These are phyloP conservation scores for Chloebia gouldiae DNA, from an alignment of 2,113 vertebrate genomes.

Conservation along the genomic window DNA sequence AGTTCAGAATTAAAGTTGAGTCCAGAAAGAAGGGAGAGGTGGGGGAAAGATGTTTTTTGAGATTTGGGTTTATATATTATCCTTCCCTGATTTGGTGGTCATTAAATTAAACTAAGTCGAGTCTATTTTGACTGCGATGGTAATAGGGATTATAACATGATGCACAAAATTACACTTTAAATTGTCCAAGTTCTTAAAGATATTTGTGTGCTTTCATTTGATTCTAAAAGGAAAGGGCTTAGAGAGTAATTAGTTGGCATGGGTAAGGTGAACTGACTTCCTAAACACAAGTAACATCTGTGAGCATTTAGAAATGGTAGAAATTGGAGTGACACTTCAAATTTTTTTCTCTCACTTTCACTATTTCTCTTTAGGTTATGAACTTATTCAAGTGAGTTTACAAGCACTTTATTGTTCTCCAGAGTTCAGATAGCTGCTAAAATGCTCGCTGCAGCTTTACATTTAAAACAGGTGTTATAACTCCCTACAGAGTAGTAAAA, in stretches of 20 bases:
- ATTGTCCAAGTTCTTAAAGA: not conserved
- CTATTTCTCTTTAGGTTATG: conserved; percentile 21
- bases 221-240: not conserved
- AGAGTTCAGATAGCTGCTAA: conserved; percentile 37
- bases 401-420: conserved; percentile 38
- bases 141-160: not conserved
- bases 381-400: conserved; percentile 48
- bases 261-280: not conserved
- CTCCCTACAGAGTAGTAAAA: conserved; percentile 3
- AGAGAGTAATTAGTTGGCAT: not conserved
- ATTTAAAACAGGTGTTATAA: conserved; percentile 40
- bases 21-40: not conserved
- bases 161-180: not conserved
- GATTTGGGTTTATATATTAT: not conserved
- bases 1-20: not conserved
- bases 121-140: not conserved
- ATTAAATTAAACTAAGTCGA: not conserved
- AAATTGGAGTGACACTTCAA: not conserved
- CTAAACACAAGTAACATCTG: not conserved
- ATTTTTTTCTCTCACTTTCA: not conserved
- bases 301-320: not conserved
- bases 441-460: not conserved
- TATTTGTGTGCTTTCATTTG: not conserved
- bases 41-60: not conserved
- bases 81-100: not conserved